These are phyloP conservation scores for Mixornis gularis DNA, from an alignment of 2,113 vertebrate species.

Conservation along the genomic window DNA sequence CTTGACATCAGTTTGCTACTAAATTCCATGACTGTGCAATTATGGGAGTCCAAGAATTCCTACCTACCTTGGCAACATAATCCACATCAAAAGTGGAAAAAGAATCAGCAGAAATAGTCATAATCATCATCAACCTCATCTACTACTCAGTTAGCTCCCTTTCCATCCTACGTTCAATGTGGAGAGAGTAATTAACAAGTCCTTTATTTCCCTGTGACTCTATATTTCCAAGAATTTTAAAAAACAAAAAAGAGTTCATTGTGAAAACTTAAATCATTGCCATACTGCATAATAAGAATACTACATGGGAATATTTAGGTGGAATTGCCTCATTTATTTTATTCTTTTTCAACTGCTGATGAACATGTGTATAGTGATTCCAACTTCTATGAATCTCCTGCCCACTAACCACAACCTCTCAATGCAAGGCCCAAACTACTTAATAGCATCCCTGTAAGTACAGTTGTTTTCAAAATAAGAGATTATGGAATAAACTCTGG, in stretches of 20 bases:
- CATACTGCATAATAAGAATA: background rate
- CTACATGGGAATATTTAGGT: background rate
- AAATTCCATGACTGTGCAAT: background rate
- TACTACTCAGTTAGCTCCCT: background rate
- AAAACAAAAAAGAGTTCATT: background rate
- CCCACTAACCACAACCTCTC: background rate
- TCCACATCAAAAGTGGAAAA: background rate
- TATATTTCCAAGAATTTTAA: background rate
- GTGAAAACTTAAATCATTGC: background rate
- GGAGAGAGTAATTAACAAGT: background rate
- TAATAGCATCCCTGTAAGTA: background rate
- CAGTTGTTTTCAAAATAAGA: constrained; percentile 47
- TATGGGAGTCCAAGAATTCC: background rate
- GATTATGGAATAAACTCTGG: constrained; percentile 27
- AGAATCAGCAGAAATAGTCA: background rate
- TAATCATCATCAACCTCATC: background rate
- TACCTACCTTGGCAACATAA: background rate
- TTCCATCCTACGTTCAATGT: background rate
- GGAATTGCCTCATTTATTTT: background rate
- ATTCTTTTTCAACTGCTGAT: constrained; percentile 2
- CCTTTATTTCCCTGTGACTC: background rate
- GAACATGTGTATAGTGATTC: background rate
- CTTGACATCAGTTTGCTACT: background rate
- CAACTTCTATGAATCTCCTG: background rate
- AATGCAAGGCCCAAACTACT: background rate